Base-by-base conservation (phyloP, 2,888 invertebrate genomes). In the Leptinotarsa tumamoca region DNA sequence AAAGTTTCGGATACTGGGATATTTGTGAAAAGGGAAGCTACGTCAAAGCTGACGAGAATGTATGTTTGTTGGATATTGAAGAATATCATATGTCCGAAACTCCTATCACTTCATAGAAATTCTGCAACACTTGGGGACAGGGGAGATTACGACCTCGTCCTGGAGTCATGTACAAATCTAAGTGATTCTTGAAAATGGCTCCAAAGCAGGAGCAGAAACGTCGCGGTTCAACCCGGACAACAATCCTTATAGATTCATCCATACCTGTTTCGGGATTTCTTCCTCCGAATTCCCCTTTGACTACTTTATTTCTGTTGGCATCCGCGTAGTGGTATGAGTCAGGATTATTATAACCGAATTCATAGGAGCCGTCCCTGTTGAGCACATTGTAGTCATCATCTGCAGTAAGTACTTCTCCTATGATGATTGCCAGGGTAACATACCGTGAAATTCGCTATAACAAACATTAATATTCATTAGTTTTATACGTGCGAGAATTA, bases 271-370 rank as follows among this genome's bases (percentile, higher is more conserved):
- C 91, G n/a, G 94, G 93, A 87, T 93, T 94, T 83, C 93, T 90
- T 77, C 93, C 92, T 67, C 94, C 94, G 86, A 94, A 94, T 86
- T 93, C 90, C 72, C 94, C 94, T 76, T 92, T 91, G 27, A 94
- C 94, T 67, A 93, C 91, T 51, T 92, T 92, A 68, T 90, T 90
- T 81, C 93, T 90, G 86, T 92, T 93, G 58, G 91, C 92, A 83
- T 92, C 92, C 51, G 93, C 93, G 79, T 89, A 90, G 86, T 95
- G 94, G 86, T 93, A 95, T 83, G 93, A 93, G 79, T 92, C 91
- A 3, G 94, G 94, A 83, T 91, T 90, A 85, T 94, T 94, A 83
- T 92, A 93, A 71, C 94, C 94, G 87, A 94, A 95, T 86, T 93
- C 92, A 84, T 92, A 95, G 23, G 94, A 94, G 85, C 94, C 94